Base-by-base conservation (phyloP, 1,140 invertebrate species). In the Bombus waltoni region DNA sequence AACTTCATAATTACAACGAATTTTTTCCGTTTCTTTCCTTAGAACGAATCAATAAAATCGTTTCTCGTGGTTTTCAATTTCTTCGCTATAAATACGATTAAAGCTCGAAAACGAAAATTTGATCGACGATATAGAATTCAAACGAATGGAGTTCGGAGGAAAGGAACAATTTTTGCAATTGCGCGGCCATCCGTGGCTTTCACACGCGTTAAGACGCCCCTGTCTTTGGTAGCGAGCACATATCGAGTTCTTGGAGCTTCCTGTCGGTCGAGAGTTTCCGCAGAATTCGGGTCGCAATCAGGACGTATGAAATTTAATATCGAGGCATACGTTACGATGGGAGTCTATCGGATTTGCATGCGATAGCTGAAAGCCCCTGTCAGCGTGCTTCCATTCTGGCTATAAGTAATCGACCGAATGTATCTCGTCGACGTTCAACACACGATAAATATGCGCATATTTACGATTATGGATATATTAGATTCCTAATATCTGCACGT, bases 221-320 rank as follows among this genome's bases (percentile, higher is more conserved):
- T 22, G 47, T 66, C 47, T 35, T 57, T 40, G 57, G 6, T 35
- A 57, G 13, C 65, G 32, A 57, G 13, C 65, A 28, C 3, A 68
- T 77, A 65, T 87, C 70, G 8, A 38, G 40, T 87, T 87, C 81
- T 71, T 62, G 15, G 35, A 18, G 44, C 74, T 74, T 87, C 86
- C 81, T 83, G 68, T 65, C 25, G 35, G 42, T 62, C 70, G 42
- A 76, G 65, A 74, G 73, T 53, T 81, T 77, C 86, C 76, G 57
- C 57, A 65, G 77, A 86, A 84, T 84, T 87, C 62, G 77, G 78
- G 18, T 53, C 70, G 38, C 77, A 86, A 87, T 85, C 78, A 80
- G 73, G 83, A 85, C 28, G 76, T 81, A 77, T 81, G 86, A 86
- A 76, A 86, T 86, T 86, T 87, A 85, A 87, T 85, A 81, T 87